Base-by-base conservation (phyloP, 1,140 invertebrate species). In the Trichonephila clavata region DNA sequence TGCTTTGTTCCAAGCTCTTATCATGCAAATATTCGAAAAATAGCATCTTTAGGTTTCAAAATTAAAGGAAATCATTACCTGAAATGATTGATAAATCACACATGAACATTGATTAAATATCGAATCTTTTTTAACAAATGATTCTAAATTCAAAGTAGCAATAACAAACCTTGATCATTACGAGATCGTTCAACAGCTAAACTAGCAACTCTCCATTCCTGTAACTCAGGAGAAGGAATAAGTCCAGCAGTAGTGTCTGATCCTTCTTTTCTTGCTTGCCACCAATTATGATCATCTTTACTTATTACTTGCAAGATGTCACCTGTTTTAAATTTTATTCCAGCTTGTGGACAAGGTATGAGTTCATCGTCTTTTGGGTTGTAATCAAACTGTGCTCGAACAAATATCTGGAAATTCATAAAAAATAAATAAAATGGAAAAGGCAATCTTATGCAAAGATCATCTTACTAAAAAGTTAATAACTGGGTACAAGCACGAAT, bases 201-300 rank as follows among this genome's bases (percentile, higher is more conserved):
- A 95, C 98, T 99, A 61, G 99, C 98, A 32, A 98, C 99, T 92
- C 99, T 97, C 98, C 99, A 99, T 96, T 99, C 99, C 96, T 99
- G 99, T 43, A 99, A 97, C 96, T 99, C 99, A n/a, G 99, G 99
- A 80, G 99, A 99, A 61, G 99, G 99, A 95, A 99, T 99, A 50
- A 99, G 97, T 90, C 99, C 99, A 71, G 99, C 99, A 86, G 99
- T 99, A 88, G 98, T 98, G 91, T 97, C 98, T 61, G 98, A 97
- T 59, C 94, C 94, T 95, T 98, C 98, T 96, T 98, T 98, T 90
- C 98, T 97, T 57, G 98, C 99, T 96, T 99, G 99, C 99, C 99
- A 99, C 99, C 99, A 99, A 95, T 99, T 99, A 95, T 99, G 98
- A 96, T 99, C 99, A 95, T 99, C 99, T 97, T 99, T 99, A 96